Percentiles rank a stretch among this genome's conserved stretches.
These are phyloP conservation scores for Canis aureus DNA, from an alignment of 2,113 vertebrate species.

Conservation along the genomic window DNA sequence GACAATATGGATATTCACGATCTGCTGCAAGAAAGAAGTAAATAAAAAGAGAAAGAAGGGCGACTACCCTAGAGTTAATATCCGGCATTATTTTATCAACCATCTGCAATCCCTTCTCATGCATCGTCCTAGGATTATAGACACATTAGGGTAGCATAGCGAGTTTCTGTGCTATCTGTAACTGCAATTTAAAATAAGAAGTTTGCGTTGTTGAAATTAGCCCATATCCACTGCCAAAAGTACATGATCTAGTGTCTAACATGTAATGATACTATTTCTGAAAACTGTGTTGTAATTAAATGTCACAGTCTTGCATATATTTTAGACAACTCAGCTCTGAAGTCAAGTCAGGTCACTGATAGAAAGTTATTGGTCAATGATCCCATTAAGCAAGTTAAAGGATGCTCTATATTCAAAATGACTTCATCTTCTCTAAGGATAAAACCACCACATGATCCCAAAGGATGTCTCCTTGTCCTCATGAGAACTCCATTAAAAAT, in stretches of 20 bases:
- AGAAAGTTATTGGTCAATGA: slow-evolving; percentile 86
- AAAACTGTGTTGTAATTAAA: slow-evolving; percentile 77
- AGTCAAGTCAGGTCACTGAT: slow-evolving; percentile 83
- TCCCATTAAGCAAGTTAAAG: slow-evolving; percentile 86
- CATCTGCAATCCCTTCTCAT: not conserved
- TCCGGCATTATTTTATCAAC: slow-evolving; percentile 15
- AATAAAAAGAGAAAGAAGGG: not conserved
- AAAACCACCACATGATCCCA: slow-evolving; percentile 86
- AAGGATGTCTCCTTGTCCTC: slow-evolving; percentile 85
- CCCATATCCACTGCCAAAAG: slow-evolving; percentile 66
- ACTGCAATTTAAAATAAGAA: slow-evolving; percentile 51
- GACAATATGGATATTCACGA: not conserved
- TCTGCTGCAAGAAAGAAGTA: not conserved
- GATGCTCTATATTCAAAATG: slow-evolving; percentile 82
- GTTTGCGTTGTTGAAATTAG: slow-evolving; percentile 75
- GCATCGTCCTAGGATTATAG: not conserved
- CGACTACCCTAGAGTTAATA: not conserved
- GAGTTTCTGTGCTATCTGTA: slow-evolving; percentile 13
- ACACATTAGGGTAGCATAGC: not conserved
- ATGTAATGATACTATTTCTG: slow-evolving; percentile 76
- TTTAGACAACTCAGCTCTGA: slow-evolving; percentile 74
- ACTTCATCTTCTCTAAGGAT: slow-evolving; percentile 87
- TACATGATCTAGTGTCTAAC: slow-evolving; percentile 67
- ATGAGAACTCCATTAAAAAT: slow-evolving; percentile 80
- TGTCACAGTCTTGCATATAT: slow-evolving; percentile 74